Evolutionary conservation across 2,113 vertebrate genomes (phyloP), one percentile per base, ranked within the genome.

Genomic region (Hemiprocne comata): DNA sequence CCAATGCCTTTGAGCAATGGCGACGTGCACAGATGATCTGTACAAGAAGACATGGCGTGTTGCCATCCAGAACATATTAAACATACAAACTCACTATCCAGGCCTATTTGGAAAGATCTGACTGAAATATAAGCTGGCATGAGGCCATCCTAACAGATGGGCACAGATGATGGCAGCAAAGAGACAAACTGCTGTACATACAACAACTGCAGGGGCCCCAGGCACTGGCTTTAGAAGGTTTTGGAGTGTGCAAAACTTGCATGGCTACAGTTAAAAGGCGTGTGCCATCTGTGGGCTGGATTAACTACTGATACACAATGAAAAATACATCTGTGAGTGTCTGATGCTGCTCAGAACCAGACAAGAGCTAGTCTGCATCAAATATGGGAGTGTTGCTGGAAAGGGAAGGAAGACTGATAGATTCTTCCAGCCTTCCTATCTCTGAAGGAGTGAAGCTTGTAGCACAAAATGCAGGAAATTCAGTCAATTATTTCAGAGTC

Each of bases 111-210:
- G 86, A 93, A 92, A 57, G 80, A 58, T 94, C 69, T 93, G 90
- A 50, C 83, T 89, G 75, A 92, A 48, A 90, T 33, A 88, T 26
- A 81, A 75, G 57, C 93, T 96, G 94, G 95, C 96, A 75, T 0
- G 0, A 86, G 80, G 94, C 96, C 96, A 95, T 84, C 61, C 88
- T 86, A 93, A 96, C 92, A 97, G 96, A 97, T 88, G 92, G 95
- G 95, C 92, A 96, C 58, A 77, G 70, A 95, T 72, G 92, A 96
- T 81, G 85, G 93, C 88, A 95, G 83, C 4, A 0, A 89, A 95
- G 88, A 96, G 50, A 92, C 83, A 66, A 89, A 90, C 83, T 79
- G 42, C 72, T 36, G 65, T 65, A 65, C 69, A 34, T 24, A 42
- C 38, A 92, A 16, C 96, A 95, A 96, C 94, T 90, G 93, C 40